Evolutionary conservation across 2,888 invertebrate species (phyloP).

Genomic region (Lepidocyrtinus sp.): DNA sequence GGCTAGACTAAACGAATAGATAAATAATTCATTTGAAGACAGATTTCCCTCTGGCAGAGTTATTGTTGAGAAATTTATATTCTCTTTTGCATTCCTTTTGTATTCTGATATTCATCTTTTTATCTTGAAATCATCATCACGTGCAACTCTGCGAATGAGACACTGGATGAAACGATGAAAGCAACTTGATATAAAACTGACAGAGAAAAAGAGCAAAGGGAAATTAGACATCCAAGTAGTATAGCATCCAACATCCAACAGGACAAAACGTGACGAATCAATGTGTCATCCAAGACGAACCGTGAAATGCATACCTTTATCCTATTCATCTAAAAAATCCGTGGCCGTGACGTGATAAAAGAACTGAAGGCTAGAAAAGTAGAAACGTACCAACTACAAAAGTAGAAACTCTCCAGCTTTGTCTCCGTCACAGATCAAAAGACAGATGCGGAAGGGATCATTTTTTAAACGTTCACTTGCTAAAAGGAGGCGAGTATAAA

Average conservation of each 20-base stretch:
- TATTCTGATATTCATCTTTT: slow-evolving; percentile 6
- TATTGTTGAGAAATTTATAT: slow-evolving; percentile 14
- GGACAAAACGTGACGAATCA: slow-evolving; percentile 59
- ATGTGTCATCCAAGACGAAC: slow-evolving; percentile 42
- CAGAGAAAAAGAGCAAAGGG: slow-evolving; percentile 30
- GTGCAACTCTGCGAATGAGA: not conserved
- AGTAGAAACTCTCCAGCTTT: no score
- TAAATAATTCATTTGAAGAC: slow-evolving; percentile 21
- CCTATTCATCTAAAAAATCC: no score
- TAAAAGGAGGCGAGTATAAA: no score
- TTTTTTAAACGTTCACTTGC: slow-evolving; percentile 1
- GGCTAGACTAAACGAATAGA: not conserved
- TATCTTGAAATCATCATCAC: not conserved
- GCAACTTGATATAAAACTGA: not conserved
- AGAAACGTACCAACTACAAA: no score
- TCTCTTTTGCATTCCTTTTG: not conserved
- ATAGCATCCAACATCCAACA: no score
- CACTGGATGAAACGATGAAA: not conserved
- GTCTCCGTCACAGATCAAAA: not conserved
- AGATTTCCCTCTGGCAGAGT: slow-evolving; percentile 18
- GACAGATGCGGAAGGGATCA: not conserved
- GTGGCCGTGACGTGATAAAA: slow-evolving; percentile 4
- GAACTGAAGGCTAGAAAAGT: no score
- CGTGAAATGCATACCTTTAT: slow-evolving; percentile 43
- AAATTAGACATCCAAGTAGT: slow-evolving; percentile 37